Evolutionary conservation across 2,888 invertebrate genomes (phyloP).

Genomic region (Gymnocheta viridis): DNA sequence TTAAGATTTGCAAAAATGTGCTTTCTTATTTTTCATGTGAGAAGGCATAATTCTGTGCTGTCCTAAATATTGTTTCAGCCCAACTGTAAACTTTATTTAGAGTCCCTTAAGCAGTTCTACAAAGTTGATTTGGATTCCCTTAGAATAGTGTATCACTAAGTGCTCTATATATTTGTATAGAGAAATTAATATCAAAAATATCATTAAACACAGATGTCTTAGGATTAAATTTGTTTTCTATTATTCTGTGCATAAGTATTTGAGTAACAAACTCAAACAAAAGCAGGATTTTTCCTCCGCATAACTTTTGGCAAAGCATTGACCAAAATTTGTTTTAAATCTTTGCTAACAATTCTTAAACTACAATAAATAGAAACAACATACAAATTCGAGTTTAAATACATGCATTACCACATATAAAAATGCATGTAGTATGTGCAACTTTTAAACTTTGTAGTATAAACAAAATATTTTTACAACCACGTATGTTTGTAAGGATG

Average conservation of each 20-base stretch:
- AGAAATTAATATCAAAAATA: too few species aligned
- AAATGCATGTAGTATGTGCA: not conserved
- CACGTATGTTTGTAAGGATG: not conserved
- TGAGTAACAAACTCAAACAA: constrained; percentile 6
- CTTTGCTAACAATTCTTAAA: constrained; percentile 65
- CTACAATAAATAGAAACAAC: constrained; percentile 34
- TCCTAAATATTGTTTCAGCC: too few species aligned
- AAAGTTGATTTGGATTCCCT: too few species aligned
- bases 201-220: not conserved
- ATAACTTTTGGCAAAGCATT: constrained; percentile 54
- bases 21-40: too few species aligned
- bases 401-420: not conserved
- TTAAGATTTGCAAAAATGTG: too few species aligned
- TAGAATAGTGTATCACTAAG: too few species aligned
- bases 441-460: not conserved
- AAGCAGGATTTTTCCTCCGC: not conserved
- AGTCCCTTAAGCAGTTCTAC: too few species aligned
- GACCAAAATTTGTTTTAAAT: constrained; percentile 69
- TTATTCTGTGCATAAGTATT: constrained; percentile 2
- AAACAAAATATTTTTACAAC: constrained; percentile 1
- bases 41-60: too few species aligned
- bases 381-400: constrained; percentile 10
- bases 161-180: too few species aligned
- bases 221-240: not conserved
- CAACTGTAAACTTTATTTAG: too few species aligned